Percentiles rank a stretch among this genome's conserved stretches.
phyloP scores from a whole-genome alignment of 2,888 invertebrate genomes.

The Zaprionus obscuricornis region DNA sequence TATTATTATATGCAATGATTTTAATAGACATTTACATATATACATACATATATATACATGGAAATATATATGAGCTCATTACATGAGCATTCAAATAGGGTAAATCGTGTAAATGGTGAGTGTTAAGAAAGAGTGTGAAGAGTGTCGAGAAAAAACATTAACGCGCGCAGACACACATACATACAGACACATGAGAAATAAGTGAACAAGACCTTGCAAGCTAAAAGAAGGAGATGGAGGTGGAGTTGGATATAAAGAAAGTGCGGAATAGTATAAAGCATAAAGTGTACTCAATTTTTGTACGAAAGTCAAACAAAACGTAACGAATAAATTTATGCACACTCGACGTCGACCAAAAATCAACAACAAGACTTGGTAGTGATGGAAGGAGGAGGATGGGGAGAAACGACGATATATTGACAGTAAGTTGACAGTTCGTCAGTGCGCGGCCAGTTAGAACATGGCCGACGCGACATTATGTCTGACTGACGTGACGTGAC shows the following conservation, averaged over 20 bases:
- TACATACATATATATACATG: too few relatives aligned
- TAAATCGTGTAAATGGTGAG: too few relatives aligned
- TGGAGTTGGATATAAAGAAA: background rate
- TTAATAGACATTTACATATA: too few relatives aligned
- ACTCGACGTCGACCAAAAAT: slow-evolving; percentile 53
- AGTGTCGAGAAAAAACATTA: slow-evolving; percentile 2
- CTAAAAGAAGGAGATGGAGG: background rate
- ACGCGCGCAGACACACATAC: slow-evolving; percentile 4
- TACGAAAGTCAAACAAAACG: slow-evolving; percentile 68
- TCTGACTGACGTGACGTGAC: slow-evolving; percentile 44
- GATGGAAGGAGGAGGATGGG: background rate
- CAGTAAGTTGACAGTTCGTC: slow-evolving; percentile 74
- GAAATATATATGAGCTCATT: slow-evolving; percentile 36
- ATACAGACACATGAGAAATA: slow-evolving; percentile 9
- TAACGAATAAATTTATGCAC: slow-evolving; percentile 72
- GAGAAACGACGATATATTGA: slow-evolving; percentile 57
- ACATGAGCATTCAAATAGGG: slow-evolving; percentile 39
- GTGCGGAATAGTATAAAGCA: slow-evolving; percentile 21
- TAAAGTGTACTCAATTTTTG: slow-evolving; percentile 35
- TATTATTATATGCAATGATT: too few relatives aligned
- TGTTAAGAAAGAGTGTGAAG: too few relatives aligned
- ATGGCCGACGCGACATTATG: slow-evolving; percentile 62
- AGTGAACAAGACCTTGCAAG: slow-evolving; percentile 15
- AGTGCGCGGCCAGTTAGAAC: slow-evolving; percentile 54
- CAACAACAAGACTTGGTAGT: slow-evolving; percentile 48